Conservation (phyloP, 2,797 vertebrate species). For the Allenopithecus nigroviridis region DNA sequence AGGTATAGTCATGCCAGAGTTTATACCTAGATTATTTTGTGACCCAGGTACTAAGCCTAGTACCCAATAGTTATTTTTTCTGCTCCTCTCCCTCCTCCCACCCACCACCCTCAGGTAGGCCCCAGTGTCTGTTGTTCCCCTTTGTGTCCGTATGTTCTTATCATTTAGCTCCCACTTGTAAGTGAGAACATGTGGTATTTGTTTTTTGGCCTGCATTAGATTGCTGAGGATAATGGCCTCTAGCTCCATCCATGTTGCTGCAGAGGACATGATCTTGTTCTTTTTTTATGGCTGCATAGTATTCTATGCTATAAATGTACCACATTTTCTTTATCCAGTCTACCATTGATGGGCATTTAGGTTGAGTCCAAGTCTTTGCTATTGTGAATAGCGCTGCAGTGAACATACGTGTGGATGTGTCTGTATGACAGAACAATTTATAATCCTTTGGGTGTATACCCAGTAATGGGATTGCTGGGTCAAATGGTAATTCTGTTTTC, state of each 20-base stretch:
- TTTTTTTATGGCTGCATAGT: not conserved
- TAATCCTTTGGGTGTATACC: not conserved
- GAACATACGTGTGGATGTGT: not conserved
- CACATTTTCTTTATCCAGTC: not conserved
- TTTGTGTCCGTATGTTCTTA: not conserved
- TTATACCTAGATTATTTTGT: not conserved
- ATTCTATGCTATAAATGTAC: not conserved
- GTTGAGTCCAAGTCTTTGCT: not conserved
- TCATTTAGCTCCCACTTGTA: not conserved
- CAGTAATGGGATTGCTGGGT: not conserved
- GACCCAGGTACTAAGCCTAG: not conserved
- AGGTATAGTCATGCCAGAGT: not conserved
- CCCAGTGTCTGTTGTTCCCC: not conserved
- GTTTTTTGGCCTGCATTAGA: not conserved
- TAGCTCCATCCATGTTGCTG: not conserved
- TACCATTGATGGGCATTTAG: not conserved
- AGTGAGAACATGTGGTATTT: not conserved
- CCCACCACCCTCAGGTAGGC: not conserved
- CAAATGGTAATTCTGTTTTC: not conserved
- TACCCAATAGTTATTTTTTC: not conserved
- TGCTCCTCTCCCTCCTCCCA: not conserved
- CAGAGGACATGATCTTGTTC: not conserved
- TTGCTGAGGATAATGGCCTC: not conserved
- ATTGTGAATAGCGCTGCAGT: not conserved
- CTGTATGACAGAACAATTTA: not conserved